Conservation (phyloP, 2,888 invertebrate genomes). For the Ectemnius lituratus region DNA sequence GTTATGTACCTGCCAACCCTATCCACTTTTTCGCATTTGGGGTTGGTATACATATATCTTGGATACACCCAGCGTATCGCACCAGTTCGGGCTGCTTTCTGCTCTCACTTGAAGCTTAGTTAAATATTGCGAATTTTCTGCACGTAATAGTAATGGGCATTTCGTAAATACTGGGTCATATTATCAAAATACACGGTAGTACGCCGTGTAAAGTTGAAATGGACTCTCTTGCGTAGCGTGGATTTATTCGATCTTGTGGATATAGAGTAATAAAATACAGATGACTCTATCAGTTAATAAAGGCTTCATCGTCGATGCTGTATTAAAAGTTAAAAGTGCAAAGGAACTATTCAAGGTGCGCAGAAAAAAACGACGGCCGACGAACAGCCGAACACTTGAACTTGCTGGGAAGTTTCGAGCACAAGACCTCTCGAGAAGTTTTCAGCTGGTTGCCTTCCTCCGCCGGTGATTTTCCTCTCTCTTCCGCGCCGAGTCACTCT, state of each 20-base stretch:
- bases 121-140: neutral
- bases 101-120: neutral
- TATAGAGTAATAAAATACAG: no score
- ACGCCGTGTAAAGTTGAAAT: neutral
- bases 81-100: no score
- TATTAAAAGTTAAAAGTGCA: neutral
- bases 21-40: conserved; percentile 13
- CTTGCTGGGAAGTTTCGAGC: conserved; percentile 57
- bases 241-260: no score
- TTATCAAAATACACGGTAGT: neutral
- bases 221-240: no score
- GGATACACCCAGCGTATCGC: no score
- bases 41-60: no score
- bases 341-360: neutral
- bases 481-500: neutral
- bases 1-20: conserved; percentile 30
- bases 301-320: no score
- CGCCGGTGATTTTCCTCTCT: conserved; percentile 21
- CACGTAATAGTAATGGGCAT: no score
- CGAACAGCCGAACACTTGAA: conserved; percentile 43
- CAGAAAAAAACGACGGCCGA: conserved; percentile 29
- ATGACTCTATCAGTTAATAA: no score
- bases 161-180: no score
- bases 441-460: conserved; percentile 51
- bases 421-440: conserved; percentile 62